Evolutionary conservation across 2,888 invertebrate genomes (phyloP).

Genomic region (Schizaphis graminum): DNA sequence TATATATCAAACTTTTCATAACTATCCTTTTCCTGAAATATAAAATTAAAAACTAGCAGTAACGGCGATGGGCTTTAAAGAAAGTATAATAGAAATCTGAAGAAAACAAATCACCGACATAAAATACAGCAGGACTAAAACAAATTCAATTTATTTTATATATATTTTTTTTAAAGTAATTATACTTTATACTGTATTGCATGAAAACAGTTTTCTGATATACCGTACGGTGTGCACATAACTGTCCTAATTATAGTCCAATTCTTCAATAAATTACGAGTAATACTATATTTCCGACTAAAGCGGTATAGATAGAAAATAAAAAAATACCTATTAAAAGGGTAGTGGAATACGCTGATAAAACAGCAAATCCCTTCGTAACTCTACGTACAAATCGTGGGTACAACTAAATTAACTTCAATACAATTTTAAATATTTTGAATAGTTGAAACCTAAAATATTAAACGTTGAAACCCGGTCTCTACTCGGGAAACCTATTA

Average conservation of each 20-base stretch:
- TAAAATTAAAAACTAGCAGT: not conserved
- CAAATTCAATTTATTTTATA: not conserved
- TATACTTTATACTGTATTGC: not conserved
- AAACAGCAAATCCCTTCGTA: not conserved
- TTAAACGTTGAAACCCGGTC: not conserved
- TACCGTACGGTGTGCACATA: not conserved
- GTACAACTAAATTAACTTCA: not conserved
- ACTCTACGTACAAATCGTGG: not conserved
- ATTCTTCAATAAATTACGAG: not conserved
- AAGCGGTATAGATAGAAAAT: not conserved
- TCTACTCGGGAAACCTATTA: not conserved
- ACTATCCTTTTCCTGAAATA: not conserved
- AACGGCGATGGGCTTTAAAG: not conserved
- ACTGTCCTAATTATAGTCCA: not conserved
- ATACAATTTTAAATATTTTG: not conserved
- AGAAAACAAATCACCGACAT: not conserved
- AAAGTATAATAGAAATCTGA: not conserved
- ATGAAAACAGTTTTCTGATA: not conserved
- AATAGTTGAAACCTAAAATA: not conserved
- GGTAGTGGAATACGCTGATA: not conserved
- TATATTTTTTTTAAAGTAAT: not conserved
- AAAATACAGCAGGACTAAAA: not conserved
- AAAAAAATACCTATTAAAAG: not conserved
- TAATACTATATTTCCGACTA: not conserved
- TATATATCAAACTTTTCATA: not conserved